Base-by-base conservation (phyloP, 1,140 invertebrate genomes). In the Trichomalopsis sarcophagae region DNA sequence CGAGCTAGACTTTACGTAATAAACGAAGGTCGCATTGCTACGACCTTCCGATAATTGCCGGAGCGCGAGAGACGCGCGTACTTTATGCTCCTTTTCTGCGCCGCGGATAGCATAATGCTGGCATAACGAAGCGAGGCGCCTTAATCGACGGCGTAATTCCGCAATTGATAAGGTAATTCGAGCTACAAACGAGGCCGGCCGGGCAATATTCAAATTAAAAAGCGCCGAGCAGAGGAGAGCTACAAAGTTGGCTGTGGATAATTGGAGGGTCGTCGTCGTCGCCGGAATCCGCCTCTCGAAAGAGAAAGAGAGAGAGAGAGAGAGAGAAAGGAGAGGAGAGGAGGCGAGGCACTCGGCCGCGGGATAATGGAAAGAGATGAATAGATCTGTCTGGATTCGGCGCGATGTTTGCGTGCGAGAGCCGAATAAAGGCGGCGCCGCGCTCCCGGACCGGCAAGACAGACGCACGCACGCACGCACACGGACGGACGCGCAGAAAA, bases 201-300 rank as follows among this genome's bases (percentile, higher is more conserved):
- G 11, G 36, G 76, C 76, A 21, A 82, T 76, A 86, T 90, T 89
- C 89, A 90, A 90, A 91, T 90, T 89, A 91, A 90, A 91, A 90
- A 85, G 85, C 81, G 27, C 27, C 1, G 85, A 88, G 90, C 87
- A 27, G 6, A 33, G 36, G 36, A 77, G 75, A 40, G 73, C 44
- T 82, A 36, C 84, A 87, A 90, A 89, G 84, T 89, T 87, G 88
- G 86, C 87, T 88, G 86, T 87, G 86, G 89, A 87, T 91, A 91
- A 91, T 91, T 91, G 91, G 89, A 90, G 90, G 91, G 90, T 91
- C 88, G 90, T 75, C 30, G 21, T 87, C 21, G 55, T 21, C 55
- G 55, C 7, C 5, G 17, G 89, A 90, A 89, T 90, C 90, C 87
- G 88, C 88, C 85, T 84, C 85, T 27, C 27, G 89, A 55, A 62